Evolutionary conservation across 2,888 invertebrate species (phyloP), one percentile per base, ranked within the genome.

Genomic region (Eristalis pertinax): DNA sequence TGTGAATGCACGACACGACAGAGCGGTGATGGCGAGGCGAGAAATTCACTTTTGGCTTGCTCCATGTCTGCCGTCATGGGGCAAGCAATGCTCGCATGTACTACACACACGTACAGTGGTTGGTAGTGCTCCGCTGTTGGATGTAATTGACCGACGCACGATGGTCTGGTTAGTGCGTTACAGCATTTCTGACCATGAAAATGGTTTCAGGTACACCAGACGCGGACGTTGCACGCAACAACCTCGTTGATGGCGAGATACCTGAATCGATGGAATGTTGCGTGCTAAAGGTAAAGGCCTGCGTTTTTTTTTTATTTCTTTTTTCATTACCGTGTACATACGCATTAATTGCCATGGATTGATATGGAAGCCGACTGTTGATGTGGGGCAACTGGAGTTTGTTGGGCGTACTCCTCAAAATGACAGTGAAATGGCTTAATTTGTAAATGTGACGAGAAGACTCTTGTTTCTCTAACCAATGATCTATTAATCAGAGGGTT

Each of bases 101-200:
- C n/a, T n/a, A 50, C 50, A 50, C 50, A 19, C n/a, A n/a, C n/a
- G 50, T n/a, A 19, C 7, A 5, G 43, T 43, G n/a, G 15, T 15
- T n/a, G 43, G 43, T n/a, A 15, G 43, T 19, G 50, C 50, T 50
- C 19, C 19, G 50, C 19, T 2, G 19, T n/a, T 50, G 50, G 19
- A 19, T 50, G 50, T 41, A 43, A 29, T 11, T 63, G 68, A 38
- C 58, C 60, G 78, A 84, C 67, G 68, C 73, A 73, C 41, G 50
- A 50, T 60, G 41, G 41, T 43, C 43, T 50, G 50, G 15, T 62
- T 79, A 65, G 60, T 79, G 79, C 19, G 22, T 73, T 79, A 63
- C 67, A 74, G 41, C 80, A 76, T 22, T 69, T 22, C 3, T 86
- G 86, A 58, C 82, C 78, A 43, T 86, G 86, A 86, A 83, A 65